A percentile compares a stretch with the other conserved stretches of the same genome.
These are phyloP conservation scores for Polymixis flavicincta DNA, from an alignment of 2,888 invertebrate species.

Conservation along the genomic window DNA sequence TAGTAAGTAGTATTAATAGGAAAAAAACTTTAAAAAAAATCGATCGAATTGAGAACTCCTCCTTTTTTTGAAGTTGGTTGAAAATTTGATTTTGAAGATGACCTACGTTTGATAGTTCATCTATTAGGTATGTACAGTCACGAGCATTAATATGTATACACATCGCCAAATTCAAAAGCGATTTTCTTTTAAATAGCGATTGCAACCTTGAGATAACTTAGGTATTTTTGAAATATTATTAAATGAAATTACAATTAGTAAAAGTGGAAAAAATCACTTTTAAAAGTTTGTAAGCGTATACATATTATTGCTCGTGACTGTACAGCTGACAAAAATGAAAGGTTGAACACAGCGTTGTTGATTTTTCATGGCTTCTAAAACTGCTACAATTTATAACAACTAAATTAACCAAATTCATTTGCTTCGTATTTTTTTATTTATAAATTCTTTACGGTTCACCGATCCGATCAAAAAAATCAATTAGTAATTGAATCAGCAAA, in stretches of 20 bases:
- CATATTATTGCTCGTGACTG: too few species aligned
- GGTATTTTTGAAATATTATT: too few species aligned
- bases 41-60: background rate
- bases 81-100: too few species aligned
- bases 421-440: background rate
- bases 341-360: background rate
- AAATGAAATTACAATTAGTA: too few species aligned
- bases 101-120: background rate
- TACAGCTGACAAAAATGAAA: background rate
- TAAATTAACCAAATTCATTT: background rate
- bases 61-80: too few species aligned
- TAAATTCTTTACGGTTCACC: background rate
- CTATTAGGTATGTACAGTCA: background rate
- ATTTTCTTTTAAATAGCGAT: too few species aligned
- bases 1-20: too few species aligned
- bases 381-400: background rate
- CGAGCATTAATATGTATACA: too few species aligned
- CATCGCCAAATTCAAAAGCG: too few species aligned
- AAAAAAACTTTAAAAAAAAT: background rate
- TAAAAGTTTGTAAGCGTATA: too few species aligned
- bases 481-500: slow-evolving; percentile 41
- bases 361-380: background rate
- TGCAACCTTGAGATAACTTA: too few species aligned
- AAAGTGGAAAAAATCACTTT: too few species aligned
- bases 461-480: slow-evolving; percentile 19